Percentiles rank a stretch among this genome's conserved stretches.
These are phyloP conservation scores for Aphis gossypii DNA, from an alignment of 1,140 invertebrate species.

Conservation along the genomic window DNA sequence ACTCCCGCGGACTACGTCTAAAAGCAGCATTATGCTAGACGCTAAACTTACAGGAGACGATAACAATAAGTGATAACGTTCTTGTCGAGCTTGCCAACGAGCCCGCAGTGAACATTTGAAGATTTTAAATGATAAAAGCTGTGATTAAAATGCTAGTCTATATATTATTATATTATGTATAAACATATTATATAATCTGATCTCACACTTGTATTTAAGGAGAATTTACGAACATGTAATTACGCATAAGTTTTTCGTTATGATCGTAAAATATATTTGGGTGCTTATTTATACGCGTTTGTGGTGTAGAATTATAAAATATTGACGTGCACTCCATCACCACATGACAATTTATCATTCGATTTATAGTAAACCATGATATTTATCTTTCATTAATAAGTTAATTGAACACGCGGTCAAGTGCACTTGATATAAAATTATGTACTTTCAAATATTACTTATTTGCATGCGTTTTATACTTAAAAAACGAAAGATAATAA, in stretches of 20 bases:
- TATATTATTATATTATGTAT: background rate
- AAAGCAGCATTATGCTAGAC: constrained; percentile 25
- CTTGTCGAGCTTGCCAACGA: background rate
- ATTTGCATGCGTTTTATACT: background rate
- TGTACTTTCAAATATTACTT: background rate
- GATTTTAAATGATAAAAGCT: constrained; percentile 11
- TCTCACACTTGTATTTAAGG: constrained; percentile 17
- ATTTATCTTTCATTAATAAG: background rate
- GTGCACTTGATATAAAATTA: background rate
- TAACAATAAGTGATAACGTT: background rate
- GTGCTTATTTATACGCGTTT: background rate
- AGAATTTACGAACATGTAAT: background rate
- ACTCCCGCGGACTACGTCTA: constrained; percentile 5
- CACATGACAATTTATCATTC: background rate
- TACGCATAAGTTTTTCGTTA: background rate
- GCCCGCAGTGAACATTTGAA: background rate
- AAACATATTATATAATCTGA: background rate
- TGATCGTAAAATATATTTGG: background rate
- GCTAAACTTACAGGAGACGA: background rate
- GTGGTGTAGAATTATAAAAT: background rate
- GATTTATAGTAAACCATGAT: background rate
- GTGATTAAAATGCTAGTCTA: constrained; percentile 54
- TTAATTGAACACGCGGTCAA: background rate
- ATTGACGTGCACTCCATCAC: background rate
- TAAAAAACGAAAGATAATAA: background rate